These are phyloP conservation scores for Adineta ricciae DNA, from an alignment of 2,888 invertebrate species.

Conservation along the genomic window DNA sequence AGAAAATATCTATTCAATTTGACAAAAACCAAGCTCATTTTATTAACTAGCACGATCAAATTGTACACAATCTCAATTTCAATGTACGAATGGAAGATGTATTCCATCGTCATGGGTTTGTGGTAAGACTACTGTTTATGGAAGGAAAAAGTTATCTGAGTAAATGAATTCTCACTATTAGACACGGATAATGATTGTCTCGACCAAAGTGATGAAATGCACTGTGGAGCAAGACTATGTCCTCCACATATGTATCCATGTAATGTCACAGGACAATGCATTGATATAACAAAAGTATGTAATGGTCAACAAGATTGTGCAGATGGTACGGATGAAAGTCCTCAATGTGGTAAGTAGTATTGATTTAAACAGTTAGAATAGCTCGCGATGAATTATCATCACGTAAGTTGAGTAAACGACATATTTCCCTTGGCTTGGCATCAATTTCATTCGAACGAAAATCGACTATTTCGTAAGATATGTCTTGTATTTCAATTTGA, in stretches of 20 bases:
- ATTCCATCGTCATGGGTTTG: conserved; percentile 62
- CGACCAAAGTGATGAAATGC: conserved; percentile 43
- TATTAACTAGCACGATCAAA: background rate
- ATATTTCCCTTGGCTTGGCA: conserved; percentile 1
- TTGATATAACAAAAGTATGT: conserved; percentile 76
- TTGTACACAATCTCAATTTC: conserved; percentile 26
- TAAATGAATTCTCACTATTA: background rate
- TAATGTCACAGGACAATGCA: conserved; percentile 55
- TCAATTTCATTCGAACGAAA: conserved; percentile 4
- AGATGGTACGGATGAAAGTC: conserved; percentile 84
- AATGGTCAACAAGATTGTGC: conserved; percentile 77
- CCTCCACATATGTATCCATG: conserved; percentile 42
- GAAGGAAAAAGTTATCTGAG: conserved; percentile 49
- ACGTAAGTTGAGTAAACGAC: background rate
- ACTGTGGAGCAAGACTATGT: conserved; percentile 39
- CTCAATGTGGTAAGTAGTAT: conserved; percentile 71
- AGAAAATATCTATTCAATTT: no score
- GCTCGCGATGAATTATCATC: conserved; percentile 18
- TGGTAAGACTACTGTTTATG: conserved; percentile 46
- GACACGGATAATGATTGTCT: conserved; percentile 29
- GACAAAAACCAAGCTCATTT: no score
- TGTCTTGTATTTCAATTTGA: conserved; percentile 9
- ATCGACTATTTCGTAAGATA: background rate
- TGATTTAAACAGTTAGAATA: conserved; percentile 15
- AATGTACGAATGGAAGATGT: conserved; percentile 58